Base-by-base conservation (phyloP, 1,140 invertebrate species). In the Halyomorpha halys region DNA sequence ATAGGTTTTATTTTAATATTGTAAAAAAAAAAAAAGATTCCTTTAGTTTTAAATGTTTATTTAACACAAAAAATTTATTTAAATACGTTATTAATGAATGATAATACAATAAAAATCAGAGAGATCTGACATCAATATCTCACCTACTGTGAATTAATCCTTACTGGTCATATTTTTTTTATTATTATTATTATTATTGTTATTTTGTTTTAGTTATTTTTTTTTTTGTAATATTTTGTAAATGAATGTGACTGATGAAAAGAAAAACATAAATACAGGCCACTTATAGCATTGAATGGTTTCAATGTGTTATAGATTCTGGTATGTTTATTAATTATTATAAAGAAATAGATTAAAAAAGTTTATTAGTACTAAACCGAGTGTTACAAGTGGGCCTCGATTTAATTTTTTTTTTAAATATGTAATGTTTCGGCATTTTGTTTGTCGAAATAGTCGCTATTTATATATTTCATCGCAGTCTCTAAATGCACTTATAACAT, bases 401-500 rank as follows among this genome's bases (percentile, higher is more conserved):
- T 60, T 60, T 60, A 21, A 44, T 60, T 39, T 44, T 44, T 60
- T 44, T 30, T 44, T 60, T n/a, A 60, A 23, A 59, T 27, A 15
- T 59, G 15, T 59, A 27, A 21, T 8, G 18, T 23, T 59, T 59
- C 16, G 53, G 53, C 53, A 23, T 5, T 21, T 49, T n/a, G n/a
- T 30, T 25, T 23, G 53, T 25, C 53, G 23, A 27, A 56, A 49
- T 18, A 27, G 53, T 60, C 39, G 44, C 59, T 60, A 60, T 25
- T 39, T 60, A 44, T 60, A 18, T 39, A 39, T 19, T 39, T 34
- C 27, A 44, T 18, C 18, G n/a, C 27, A n/a, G 59, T 60, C 59
- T 60, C 59, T 60, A 60, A 60, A 65, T 65, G 64, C 64, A 65
- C 64, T 65, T 56, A 59, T 30, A 65, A 65, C 64, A 65, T 65